Evolutionary conservation across 2,888 invertebrate species (phyloP), one percentile per base, ranked within the genome.

Genomic region (Pantelozetes paolii): DNA sequence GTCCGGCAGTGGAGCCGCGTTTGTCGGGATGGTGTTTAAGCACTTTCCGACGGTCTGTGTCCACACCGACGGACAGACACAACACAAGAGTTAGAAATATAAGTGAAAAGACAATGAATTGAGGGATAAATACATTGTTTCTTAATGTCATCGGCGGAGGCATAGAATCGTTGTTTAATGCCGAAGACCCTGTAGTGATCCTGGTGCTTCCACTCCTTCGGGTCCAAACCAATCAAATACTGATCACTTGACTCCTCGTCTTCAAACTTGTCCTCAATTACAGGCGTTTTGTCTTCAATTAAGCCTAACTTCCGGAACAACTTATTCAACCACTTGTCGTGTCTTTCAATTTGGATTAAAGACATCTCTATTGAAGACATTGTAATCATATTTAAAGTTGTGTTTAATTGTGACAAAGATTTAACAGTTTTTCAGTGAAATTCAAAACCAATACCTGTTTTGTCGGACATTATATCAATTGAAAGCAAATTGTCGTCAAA

Each of bases 11-110:
- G 5, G 90, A 91, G 86, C 92, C 91, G 79, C 98, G 88, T 83
- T 99, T 99, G 82, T 99, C 99, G 0, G 99, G 99, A 84, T 99
- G 99, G 82, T 99, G 98, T 80, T 89, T 90, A 72, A 99, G 85
- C 69, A 95, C 93, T 84, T 91, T 91, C 81, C 88, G 89, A 77
- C 89, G 86, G 79, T 89, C 88, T 88, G 80, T 73, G 32, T 40
- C 67, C 72, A 74, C 77, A 72, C 1, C 50, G 15, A 50, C 18
- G 50, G 69, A 54, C 75, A 76, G 59, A 57, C 76, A 30, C 50
- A 15, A 3, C n/a, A n/a, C n/a, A n/a, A n/a, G n/a, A n/a, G n/a
- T n/a, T n/a, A n/a, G n/a, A n/a, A n/a, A n/a, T n/a, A n/a, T 20
- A 32, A 15, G 15, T 9, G 15, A 45, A 45, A 45, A 45, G 15